Evolutionary conservation across 2,113 vertebrate species (phyloP), one percentile per base, ranked within the genome.

Genomic region (Rhombomys opimus): DNA sequence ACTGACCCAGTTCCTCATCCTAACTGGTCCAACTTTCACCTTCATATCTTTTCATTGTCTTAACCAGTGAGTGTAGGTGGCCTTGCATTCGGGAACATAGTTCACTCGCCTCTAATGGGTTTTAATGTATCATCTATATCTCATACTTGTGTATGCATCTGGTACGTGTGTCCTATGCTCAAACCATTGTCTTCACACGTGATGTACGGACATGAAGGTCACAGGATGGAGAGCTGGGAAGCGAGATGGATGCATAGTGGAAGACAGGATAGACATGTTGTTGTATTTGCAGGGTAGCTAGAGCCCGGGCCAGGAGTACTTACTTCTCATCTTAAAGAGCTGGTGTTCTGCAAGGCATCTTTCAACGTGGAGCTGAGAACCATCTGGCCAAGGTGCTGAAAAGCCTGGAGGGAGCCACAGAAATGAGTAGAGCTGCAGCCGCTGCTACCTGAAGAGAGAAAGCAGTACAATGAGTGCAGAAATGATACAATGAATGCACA

Each of bases 371-470:
- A 67, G 35, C 59, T 54, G n/a, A 86, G 50, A 18, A 61, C 52
- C 8, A 1, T 67, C n/a, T 82, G 63, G 32, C 17, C 14, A 18
- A 73, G 61, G 52, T 57, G 6, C 5, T 30, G 67, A 25, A 57
- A 20, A 63, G 75, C 22, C 70, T 65, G 52, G 59, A 77, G 23
- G 22, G 59, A 70, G 18, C 3, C 86, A 35, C 30, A 15, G 32
- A 25, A 25, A 14, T 0, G 1, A 46, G 27, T 1, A 5, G 3
- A 35, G 72, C 20, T 3, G 1, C n/a, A 72, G 59, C 32, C n/a
- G 25, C 2, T 1, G 22, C 15, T 12, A 4, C 20, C 38, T 22
- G 27, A 54, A 50, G 11, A 17, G 35, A 72, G 63, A 30, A 63
- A 70, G 50, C 18, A 18, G 50, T 10, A 2, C 12, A 11, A 2